Evolutionary conservation across 2,888 invertebrate genomes (phyloP), one percentile per base, ranked within the genome.

Genomic region (Athrips mouffetella): DNA sequence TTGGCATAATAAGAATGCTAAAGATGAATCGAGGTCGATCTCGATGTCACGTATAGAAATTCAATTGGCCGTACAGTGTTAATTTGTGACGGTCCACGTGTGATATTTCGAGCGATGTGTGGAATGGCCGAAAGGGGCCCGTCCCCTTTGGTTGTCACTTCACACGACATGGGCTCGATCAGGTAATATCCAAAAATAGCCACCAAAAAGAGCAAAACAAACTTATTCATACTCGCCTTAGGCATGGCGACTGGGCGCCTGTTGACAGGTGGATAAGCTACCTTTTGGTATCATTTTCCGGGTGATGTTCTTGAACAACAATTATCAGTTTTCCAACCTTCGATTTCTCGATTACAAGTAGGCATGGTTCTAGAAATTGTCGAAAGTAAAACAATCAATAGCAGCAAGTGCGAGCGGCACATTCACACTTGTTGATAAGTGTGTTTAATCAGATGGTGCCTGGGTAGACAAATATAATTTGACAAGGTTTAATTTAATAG

Each of bases 191-290:
- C n/a, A n/a, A n/a, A 7, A 27, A 16, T 15, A 25, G 13, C 11
- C 16, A 11, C 27, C 42, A 6, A 30, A 42, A 42, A 42, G 29
- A 42, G 29, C 27, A 29, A 20, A 29, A 1, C 13, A 29, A 16
- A 42, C 16, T 18, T n/a, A 18, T 8, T 10, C 42, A 42, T 29
- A 21, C 13, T 16, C 15, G 4, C 13, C 15, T n/a, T 25, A 18
- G n/a, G 3, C 8, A n/a, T 3, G 25, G 2, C 13, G 40, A 40
- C 31, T 60, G 51, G n/a, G n/a, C 11, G 20, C n/a, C 18, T 18
- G 37, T 21, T 37, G 37, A 37, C 37, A 18, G 37, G 13, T 41
- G 41, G 25, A 13, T 15, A 4, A 10, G 3, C 27, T 10, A 25
- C 13, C 8, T 41, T 41, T 25, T 7, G 10, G n/a, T n/a, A n/a